Base-by-base conservation (phyloP, 1,140 invertebrate genomes). In the Mizuhopecten yessoensis region DNA sequence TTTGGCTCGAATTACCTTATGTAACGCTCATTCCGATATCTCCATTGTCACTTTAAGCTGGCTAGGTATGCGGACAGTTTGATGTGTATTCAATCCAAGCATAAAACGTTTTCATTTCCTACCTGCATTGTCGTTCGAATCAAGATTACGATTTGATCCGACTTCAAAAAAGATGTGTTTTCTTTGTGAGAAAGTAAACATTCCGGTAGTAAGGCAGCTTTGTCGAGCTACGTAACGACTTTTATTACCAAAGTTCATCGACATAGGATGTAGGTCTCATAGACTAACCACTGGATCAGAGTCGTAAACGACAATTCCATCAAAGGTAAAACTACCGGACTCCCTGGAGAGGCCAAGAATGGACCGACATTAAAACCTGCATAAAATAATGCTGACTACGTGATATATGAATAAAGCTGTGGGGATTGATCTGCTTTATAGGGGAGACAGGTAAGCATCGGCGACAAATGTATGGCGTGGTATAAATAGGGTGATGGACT, bases 141-240 rank as follows among this genome's bases (percentile, higher is more conserved):
- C 57, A 29, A 75, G n/a, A 75, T 75, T 29, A 75, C 57, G 57
- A 75, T 29, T 75, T 75, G 57, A 75, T 75, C 57, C 57, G 57
- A 75, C 57, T 75, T 75, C 57, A 75, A 75, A 75, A 39, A n/a
- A 75, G 57, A 75, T 5, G 57, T 75, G 57, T 29, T 75, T n/a
- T 75, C 13, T 57, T 15, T 57, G 45, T 57, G 23, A 57, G 45
- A 57, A 57, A 57, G 45, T 20, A 57, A 57, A 57, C 45, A 57
- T 57, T 9, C 45, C 23, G 17, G 23, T 57, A 57, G 23, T 57
- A 23, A 11, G 13, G 57, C 29, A 75, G 23, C 5, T 75, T 29
- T 29, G n/a, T 23, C 23, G 17, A 17, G 57, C n/a, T 75, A 75
- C 29, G 17, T 75, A 75, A 75, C 5, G 23, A 29, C 57, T 29